phyloP scores from a whole-genome alignment of 2,888 invertebrate species.

The Eupithecia subfuscata region DNA sequence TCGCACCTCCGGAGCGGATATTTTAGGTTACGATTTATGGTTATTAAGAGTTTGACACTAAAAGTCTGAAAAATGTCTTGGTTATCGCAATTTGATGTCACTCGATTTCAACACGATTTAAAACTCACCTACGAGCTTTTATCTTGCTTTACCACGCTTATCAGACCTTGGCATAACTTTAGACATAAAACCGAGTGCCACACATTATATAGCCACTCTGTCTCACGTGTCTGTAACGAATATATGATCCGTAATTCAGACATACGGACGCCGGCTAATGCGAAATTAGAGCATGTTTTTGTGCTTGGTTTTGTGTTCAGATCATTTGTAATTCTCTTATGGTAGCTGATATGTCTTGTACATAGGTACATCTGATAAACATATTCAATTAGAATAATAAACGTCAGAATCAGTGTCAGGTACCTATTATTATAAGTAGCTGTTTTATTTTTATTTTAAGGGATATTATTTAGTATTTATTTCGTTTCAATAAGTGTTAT shows the following conservation, averaged over 20 bases:
- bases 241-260: conserved; percentile 23
- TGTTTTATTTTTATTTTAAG: not conserved
- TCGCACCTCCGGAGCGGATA: conserved; percentile 20
- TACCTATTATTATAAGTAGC: not conserved
- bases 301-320: conserved; percentile 7
- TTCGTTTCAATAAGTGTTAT: not conserved
- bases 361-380: not conserved
- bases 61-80: not conserved
- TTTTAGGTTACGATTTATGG: conserved; percentile 31
- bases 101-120: not conserved
- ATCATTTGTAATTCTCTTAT: not conserved
- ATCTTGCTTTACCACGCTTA: not conserved
- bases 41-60: conserved; percentile 12
- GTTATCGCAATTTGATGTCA: not conserved
- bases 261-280: conserved; percentile 24
- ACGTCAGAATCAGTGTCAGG: not conserved
- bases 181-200: conserved; percentile 6
- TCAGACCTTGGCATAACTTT: conserved; percentile 21
- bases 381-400: not conserved
- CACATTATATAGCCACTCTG: conserved; percentile 15
- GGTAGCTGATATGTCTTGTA: not conserved
- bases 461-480: not conserved
- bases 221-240: conserved; percentile 24
- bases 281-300: conserved; percentile 24
- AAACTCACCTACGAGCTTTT: not conserved